These are phyloP conservation scores for Rhineura floridana DNA, from an alignment of 2,113 vertebrate species.

Conservation along the genomic window DNA sequence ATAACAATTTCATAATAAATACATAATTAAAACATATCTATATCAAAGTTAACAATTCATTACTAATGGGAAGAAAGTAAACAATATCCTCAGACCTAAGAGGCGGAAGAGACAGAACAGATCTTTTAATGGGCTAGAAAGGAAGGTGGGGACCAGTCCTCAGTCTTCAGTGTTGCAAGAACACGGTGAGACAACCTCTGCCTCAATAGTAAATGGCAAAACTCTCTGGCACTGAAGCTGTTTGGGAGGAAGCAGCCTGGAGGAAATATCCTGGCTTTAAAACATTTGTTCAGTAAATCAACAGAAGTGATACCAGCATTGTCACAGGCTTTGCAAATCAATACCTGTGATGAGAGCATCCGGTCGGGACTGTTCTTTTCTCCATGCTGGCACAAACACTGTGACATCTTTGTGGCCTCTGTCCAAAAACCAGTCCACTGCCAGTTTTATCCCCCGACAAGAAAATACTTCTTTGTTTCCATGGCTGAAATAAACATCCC, in stretches of 20 bases:
- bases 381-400: conserved; percentile 97
- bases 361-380: conserved; percentile 95
- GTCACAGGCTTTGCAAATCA: neutral
- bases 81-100: neutral
- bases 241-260: neutral
- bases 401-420: conserved; percentile 94
- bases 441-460: conserved; percentile 95
- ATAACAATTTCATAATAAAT: neutral
- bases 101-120: too few relatives aligned
- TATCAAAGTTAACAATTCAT: neutral
- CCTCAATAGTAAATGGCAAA: too few relatives aligned
- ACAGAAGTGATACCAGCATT: neutral
- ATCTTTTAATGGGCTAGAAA: too few relatives aligned
- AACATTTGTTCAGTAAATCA: neutral
- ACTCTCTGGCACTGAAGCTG: neutral
- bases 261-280: neutral
- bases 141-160: too few relatives aligned
- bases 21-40: neutral
- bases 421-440: conserved; percentile 97
- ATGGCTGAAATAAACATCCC: conserved; percentile 82
- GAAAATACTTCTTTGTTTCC: conserved; percentile 99
- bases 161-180: too few relatives aligned
- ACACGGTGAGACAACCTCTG: neutral
- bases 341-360: conserved; percentile 95
- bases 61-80: neutral